Base-by-base conservation (phyloP, 2,888 invertebrate genomes). In the Acronicta leporina region DNA sequence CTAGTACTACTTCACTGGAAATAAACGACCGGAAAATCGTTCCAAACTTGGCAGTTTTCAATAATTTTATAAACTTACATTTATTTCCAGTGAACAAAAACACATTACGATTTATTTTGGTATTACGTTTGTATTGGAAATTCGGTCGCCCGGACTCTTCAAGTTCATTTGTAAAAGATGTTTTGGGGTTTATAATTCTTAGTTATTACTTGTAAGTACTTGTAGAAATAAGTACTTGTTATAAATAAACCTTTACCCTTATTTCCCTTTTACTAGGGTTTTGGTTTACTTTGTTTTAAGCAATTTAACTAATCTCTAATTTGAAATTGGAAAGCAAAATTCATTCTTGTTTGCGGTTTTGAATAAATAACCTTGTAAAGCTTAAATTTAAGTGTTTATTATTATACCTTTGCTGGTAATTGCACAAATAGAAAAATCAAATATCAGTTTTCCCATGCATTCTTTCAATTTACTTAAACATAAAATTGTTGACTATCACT, bases 311-410 rank as follows among this genome's bases (percentile, higher is more conserved):
- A 66, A 33, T 33, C 33, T 11, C 3, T 11, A 33, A 69, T 65
- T n/a, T 70, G 76, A 66, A 52, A 62, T 62, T 61, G 46, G 30
- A 64, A 52, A 27, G 48, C 47, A n/a, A 53, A 63, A 50, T 56
- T 25, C 35, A 35, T 46, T 76, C 65, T 57, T 68, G 51, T 47
- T 75, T 73, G 64, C 46, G 63, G 68, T 70, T 52, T 15, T 63
- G 16, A 61, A 30, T 73, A 68, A 60, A 54, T 53, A 59, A 54
- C 40, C 55, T 73, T 62, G 59, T 63, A 67, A 69, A 61, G 72
- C 67, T 77, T 38, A 77, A 79, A 79, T 55, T 73, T 79, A 79
- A 73, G 63, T 79, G 77, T 63, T 65, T 68, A 69, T n/a, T 33
- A 38, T 30, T 59, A 54, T 66, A 57, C 16, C 42, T 58, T 66